Conservation (phyloP, 2,797 vertebrate genomes). For the Taenioides sp. region DNA sequence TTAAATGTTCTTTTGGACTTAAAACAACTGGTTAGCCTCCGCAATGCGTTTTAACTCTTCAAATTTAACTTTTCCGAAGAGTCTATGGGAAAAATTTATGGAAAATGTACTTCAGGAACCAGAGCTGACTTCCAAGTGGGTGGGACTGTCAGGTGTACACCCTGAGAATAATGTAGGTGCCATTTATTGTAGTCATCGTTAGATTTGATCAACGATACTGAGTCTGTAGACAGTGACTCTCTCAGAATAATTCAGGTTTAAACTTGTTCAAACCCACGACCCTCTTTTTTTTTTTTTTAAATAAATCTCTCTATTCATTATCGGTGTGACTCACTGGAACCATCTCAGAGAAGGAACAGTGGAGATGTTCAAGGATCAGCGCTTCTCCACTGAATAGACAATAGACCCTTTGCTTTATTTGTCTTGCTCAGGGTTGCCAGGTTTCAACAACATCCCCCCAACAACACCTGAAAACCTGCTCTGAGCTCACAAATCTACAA, state of each 20-base stretch:
- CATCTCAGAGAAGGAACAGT: constrained; percentile 29
- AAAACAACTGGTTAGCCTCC: too few species aligned
- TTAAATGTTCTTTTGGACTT: too few species aligned
- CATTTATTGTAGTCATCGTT: too few species aligned
- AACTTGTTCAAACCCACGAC: constrained; percentile 54
- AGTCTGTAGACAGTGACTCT: constrained; percentile 33
- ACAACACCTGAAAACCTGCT: neutral
- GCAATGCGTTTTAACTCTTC: too few species aligned
- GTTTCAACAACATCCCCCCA: neutral
- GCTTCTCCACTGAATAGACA: neutral
- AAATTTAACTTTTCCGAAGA: too few species aligned
- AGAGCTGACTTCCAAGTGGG: too few species aligned
- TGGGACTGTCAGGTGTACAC: too few species aligned
- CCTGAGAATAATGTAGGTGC: too few species aligned
- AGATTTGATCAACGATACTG: constrained; percentile 8
- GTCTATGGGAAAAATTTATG: too few species aligned
- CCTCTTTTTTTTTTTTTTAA: neutral
- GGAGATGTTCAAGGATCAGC: constrained; percentile 2
- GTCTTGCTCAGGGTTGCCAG: neutral
- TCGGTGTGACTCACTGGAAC: constrained; percentile 56
- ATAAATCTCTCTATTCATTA: constrained; percentile 32
- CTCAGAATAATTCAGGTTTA: constrained; percentile 38
- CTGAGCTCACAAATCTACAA: too few species aligned
- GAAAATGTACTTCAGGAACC: too few species aligned
- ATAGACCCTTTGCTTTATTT: neutral